Evolutionary conservation across 2,797 vertebrate species (phyloP), one percentile per base, ranked within the genome.

Genomic region (Pelochelys cantorii): DNA sequence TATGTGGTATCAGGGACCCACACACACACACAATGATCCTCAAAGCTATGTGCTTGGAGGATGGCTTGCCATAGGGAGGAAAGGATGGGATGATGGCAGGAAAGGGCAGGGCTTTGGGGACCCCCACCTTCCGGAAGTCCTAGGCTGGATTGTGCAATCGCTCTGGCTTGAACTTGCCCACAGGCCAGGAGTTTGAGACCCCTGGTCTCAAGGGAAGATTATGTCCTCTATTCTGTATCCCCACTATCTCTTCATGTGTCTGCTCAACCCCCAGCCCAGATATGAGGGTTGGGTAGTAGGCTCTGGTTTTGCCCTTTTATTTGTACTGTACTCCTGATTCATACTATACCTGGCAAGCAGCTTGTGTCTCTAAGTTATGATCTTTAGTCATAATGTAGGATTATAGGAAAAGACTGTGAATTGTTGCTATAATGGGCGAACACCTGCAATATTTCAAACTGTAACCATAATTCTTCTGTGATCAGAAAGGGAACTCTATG

Each of bases 371-470:
- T 79, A 81, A 94, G 93, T 56, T 79, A 87, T 53, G 42, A 87
- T 15, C 55, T 81, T 65, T 94, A 55, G 48, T 85, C 29, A 93
- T 90, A 74, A 87, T n/a, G 48, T 52, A 84, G 55, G 57, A 95
- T 62, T 57, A 87, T 55, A 84, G 57, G 85, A 89, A 89, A 71
- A 77, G 34, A 65, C 83, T 3, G 4, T 93, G 88, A 52, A 17
- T 87, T 87, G 79, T 85, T 96, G 87, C 81, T 86, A 86, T 77
- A 82, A 79, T 71, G 56, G 91, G 94, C 57, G 31, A 93, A 93
- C 34, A 84, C 78, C 85, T 96, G 92, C 68, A 95, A 88, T 93
- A 93, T 94, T 91, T 95, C 37, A 53, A 4, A 81, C 88, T 96
- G 92, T 84, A 93, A 80, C 25, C 86, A 65, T 84, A 89, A 97